phyloP scores from a whole-genome alignment of 2,113 vertebrate species.

The Sinocyclocheilus anophthalmus region DNA sequence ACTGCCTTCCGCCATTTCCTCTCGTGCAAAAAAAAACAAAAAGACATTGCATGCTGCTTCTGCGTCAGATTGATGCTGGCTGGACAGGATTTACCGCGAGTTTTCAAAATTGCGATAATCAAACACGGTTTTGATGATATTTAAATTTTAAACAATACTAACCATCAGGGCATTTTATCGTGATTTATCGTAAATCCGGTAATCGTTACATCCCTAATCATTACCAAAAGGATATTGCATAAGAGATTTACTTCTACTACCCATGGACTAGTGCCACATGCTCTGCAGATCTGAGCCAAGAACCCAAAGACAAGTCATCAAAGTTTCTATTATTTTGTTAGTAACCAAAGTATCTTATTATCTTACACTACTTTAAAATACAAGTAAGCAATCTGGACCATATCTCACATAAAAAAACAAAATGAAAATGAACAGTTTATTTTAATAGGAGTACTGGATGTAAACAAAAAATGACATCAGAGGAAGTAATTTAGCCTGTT shows the following conservation, averaged over 20 bases:
- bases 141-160: too few relatives aligned
- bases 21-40: too few relatives aligned
- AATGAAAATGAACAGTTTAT: slow-evolving; percentile 17
- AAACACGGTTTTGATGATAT: too few relatives aligned
- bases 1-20: too few relatives aligned
- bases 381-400: background rate
- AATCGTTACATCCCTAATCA: background rate
- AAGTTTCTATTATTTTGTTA: background rate
- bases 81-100: too few relatives aligned
- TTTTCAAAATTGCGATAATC: too few relatives aligned
- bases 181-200: too few relatives aligned
- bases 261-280: too few relatives aligned
- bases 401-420: background rate
- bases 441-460: background rate
- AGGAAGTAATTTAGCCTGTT: slow-evolving; percentile 15
- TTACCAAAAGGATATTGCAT: background rate
- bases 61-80: too few relatives aligned
- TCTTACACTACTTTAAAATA: background rate
- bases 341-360: background rate
- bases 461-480: slow-evolving; percentile 30
- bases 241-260: background rate
- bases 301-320: background rate
- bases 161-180: too few relatives aligned
- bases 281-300: background rate
- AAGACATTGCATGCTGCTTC: too few relatives aligned